Conservation (phyloP, 2,888 invertebrate genomes). For the Antheraea assamensis region DNA sequence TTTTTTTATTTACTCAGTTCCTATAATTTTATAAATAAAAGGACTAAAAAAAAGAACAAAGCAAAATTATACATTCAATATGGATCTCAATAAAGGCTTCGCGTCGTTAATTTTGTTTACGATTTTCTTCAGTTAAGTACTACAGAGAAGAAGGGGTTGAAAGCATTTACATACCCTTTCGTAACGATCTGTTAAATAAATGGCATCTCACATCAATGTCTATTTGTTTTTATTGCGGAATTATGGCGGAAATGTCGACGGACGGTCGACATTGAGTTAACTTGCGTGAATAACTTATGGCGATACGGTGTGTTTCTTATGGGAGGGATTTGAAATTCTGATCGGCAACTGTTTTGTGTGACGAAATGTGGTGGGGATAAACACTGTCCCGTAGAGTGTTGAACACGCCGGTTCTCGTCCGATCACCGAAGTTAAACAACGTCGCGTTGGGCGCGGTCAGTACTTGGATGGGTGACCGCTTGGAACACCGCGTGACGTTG, state of each 20-base stretch:
- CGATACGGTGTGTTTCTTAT: not conserved
- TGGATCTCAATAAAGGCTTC: not conserved
- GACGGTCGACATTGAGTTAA: not conserved
- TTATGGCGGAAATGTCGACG: constrained; percentile 1
- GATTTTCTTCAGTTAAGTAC: not conserved
- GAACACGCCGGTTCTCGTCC: constrained; percentile 72
- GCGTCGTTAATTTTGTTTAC: not conserved
- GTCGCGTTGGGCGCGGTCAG: no score
- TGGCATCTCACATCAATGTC: constrained; percentile 3
- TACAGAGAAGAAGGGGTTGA: constrained; percentile 7
- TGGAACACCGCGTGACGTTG: no score
- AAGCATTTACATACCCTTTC: constrained; percentile 18
- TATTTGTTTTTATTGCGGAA: constrained; percentile 13
- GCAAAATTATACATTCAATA: not conserved
- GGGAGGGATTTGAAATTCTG: no score
- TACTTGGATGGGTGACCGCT: no score
- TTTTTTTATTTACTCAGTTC: not conserved
- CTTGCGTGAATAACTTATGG: not conserved
- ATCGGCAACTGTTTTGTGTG: no score
- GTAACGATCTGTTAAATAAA: constrained; percentile 21
- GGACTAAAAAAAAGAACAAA: no score
- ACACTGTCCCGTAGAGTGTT: no score
- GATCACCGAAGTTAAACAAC: constrained; percentile 80
- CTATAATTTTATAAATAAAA: not conserved
- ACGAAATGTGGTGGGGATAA: no score